Percentiles rank a stretch among this genome's conserved stretches.
Conservation (phyloP, 2,113 vertebrate species). For the Panthera uncia region DNA sequence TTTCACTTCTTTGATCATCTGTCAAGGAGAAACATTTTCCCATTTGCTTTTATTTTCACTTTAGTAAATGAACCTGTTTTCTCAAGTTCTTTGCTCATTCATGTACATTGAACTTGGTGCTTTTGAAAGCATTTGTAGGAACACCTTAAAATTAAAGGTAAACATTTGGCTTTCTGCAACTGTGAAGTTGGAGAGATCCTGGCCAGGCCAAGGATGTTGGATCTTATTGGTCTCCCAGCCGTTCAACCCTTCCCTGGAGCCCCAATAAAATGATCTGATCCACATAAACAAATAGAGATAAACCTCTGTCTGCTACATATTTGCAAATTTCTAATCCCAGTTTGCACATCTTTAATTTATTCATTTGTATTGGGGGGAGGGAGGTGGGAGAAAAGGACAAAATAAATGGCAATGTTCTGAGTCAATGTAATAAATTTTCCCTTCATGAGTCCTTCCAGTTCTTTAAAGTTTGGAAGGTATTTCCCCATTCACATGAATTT, state of each 20-base stretch:
- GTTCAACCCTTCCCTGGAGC: not conserved
- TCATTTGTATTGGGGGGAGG: not conserved
- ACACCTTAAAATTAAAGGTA: constrained; percentile 23
- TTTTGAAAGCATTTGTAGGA: constrained; percentile 21
- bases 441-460: not conserved
- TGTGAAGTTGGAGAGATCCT: not conserved
- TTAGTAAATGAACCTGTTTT: not conserved
- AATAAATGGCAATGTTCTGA: constrained; percentile 33
- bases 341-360: not conserved
- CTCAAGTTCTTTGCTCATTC: not conserved
- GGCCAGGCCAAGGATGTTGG: not conserved
- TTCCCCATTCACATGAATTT: not conserved
- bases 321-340: not conserved
- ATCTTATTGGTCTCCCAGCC: not conserved
- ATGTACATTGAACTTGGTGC: not conserved
- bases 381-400: not conserved
- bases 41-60: not conserved
- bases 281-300: not conserved
- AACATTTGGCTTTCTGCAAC: not conserved
- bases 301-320: not conserved
- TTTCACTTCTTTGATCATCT: not conserved
- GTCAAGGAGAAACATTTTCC: not conserved
- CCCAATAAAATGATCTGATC: not conserved
- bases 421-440: not conserved
- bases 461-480: not conserved